These are phyloP conservation scores for Grammomys surdaster DNA, from an alignment of 2,113 vertebrate genomes.

Conservation along the genomic window DNA sequence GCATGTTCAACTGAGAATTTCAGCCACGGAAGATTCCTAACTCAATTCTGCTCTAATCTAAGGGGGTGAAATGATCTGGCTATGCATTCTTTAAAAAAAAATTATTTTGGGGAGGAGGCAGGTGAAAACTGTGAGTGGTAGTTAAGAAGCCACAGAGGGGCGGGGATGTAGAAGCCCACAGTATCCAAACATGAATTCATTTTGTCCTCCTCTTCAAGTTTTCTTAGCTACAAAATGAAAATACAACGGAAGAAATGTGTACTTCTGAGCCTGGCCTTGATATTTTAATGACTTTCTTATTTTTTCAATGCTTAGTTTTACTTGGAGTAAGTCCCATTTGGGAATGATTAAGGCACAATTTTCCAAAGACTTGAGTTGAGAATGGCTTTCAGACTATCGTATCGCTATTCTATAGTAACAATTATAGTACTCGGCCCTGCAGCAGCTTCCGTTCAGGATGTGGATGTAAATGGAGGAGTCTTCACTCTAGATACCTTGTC, in stretches of 20 bases:
- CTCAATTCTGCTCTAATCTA: neutral
- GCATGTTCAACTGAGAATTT: neutral
- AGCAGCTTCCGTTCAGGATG: neutral
- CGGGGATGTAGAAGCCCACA: neutral
- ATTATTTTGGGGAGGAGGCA: neutral
- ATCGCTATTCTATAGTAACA: neutral
- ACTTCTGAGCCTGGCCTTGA: neutral
- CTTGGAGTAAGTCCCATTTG: neutral
- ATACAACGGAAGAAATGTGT: neutral
- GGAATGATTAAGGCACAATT: neutral
- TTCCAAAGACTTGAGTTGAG: neutral
- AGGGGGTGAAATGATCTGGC: neutral
- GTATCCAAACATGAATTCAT: neutral
- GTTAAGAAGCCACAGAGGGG: neutral
- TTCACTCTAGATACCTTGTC: neutral
- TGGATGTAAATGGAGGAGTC: neutral
- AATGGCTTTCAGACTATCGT: neutral
- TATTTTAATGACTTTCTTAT: slow-evolving; percentile 3
- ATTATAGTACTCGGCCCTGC: neutral
- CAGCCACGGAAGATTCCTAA: neutral
- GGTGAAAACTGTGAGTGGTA: neutral
- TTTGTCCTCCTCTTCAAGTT: neutral
- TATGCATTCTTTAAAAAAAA: neutral
- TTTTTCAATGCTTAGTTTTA: neutral
- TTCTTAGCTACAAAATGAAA: neutral